phyloP scores from a whole-genome alignment of 37 sponge, comb jelly and placozoan genomes.

The Cliona cf. orientalis region DNA sequence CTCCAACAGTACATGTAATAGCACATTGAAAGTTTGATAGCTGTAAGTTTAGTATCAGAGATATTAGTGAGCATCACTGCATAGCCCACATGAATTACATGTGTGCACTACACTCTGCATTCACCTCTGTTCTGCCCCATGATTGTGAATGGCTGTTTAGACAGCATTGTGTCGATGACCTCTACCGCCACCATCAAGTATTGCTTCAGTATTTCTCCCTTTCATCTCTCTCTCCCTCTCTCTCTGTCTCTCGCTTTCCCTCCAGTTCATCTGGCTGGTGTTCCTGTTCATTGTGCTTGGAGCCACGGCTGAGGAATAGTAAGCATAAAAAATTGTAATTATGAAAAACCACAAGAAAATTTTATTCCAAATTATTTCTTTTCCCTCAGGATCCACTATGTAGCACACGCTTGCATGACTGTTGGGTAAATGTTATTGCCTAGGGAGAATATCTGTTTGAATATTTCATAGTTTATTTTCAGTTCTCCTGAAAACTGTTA shows the following conservation, averaged over 20 bases:
- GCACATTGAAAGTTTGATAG: too few relatives aligned
- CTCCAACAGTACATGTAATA: too few relatives aligned
- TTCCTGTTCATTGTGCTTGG: conserved; percentile 92
- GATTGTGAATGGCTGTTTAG: background rate
- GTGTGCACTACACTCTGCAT: background rate
- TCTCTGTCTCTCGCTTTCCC: conserved; percentile 1
- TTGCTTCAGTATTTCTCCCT: background rate
- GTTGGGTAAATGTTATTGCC: too few relatives aligned
- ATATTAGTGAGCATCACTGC: background rate
- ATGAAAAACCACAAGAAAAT: too few relatives aligned
- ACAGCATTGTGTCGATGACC: background rate
- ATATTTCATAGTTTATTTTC: too few relatives aligned
- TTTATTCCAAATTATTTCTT: too few relatives aligned
- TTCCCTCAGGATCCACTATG: too few relatives aligned
- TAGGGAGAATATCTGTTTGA: too few relatives aligned
- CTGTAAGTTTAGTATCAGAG: too few relatives aligned
- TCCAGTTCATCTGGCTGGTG: conserved; percentile 89
- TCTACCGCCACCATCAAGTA: background rate
- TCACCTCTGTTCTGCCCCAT: background rate
- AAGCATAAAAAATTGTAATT: conserved; percentile 39
- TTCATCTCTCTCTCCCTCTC: background rate
- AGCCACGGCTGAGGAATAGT: conserved; percentile 97
- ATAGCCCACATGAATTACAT: background rate
- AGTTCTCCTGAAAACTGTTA: too few relatives aligned
- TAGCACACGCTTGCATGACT: too few relatives aligned